Base-by-base conservation (phyloP, 2,113 vertebrate species). In the Chunga burmeisteri region DNA sequence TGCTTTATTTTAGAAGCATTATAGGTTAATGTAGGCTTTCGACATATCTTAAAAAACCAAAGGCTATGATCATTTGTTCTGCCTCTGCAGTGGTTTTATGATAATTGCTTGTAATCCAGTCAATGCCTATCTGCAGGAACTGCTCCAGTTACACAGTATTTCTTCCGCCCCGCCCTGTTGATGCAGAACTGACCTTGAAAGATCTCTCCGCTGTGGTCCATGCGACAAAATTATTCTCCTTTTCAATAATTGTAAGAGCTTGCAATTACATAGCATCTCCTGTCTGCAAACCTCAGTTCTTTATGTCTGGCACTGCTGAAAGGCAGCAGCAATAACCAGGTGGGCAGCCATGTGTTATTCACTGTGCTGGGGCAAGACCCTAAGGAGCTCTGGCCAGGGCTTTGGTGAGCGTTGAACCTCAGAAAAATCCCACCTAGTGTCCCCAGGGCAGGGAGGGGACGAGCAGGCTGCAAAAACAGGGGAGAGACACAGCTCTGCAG, bases 1-100 rank as follows among this genome's bases (percentile, higher is more conserved):
- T 87, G 86, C 89, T 94, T 95, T 94, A 80, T 94, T 96, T 94
- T 75, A 94, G 66, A 87, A 82, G 86, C 84, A 77, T 92, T 93
- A 58, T n/a, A 93, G 62, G 73, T 73, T 95, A 91, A 95, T 87
- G 86, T 47, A 95, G 91, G 46, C 72, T 93, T 94, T 84, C 4
- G 6, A 81, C 56, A 17, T 36, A 65, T 6, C 86, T 74, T 83
- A 9, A 70, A 77, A 68, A 71, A 29, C 38, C 66, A 46, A 61
- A 73, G 81, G 25, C 91, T 87, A 3, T 32, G 65, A 44, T 77
- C 9, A 0, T 92, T 90, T 74, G 26, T 67, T 91, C 88, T 94
- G 73, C 81, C 65, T 95, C 86, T 83, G 89, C 92, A 62, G 89
- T 65, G 42, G 46, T 80, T 92, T 79, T 4, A 29, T 63, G 77